A percentile compares a stretch with the other conserved stretches of the same genome.
phyloP scores from a whole-genome alignment of 2,888 invertebrate species.

The Drosophila rubida region DNA sequence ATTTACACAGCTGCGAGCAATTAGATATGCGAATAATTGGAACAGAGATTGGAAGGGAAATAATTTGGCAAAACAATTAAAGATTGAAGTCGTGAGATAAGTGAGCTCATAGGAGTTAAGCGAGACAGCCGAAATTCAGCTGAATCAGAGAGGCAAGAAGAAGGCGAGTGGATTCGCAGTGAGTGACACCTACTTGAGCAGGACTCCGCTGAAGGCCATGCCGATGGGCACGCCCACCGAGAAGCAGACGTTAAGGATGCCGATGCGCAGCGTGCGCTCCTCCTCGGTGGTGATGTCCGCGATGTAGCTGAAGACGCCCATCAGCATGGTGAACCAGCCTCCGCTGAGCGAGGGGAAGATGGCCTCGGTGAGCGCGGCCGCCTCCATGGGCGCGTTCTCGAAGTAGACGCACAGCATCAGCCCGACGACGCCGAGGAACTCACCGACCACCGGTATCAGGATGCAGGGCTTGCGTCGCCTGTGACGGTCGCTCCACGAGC shows the following conservation, averaged over 20 bases:
- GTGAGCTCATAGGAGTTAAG: too few species aligned
- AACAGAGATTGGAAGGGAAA: too few species aligned
- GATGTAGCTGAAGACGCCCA: conserved; percentile 95
- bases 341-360: conserved; percentile 92
- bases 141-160: too few species aligned
- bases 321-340: conserved; percentile 95
- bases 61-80: too few species aligned
- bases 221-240: conserved; percentile 95
- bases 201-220: conserved; percentile 93
- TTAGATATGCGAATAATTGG: too few species aligned
- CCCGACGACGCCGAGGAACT: conserved; percentile 91
- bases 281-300: conserved; percentile 94
- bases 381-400: conserved; percentile 92
- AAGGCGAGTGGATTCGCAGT: too few species aligned
- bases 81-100: too few species aligned
- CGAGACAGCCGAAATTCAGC: too few species aligned
- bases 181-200: conserved; percentile 87
- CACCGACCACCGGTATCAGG: conserved; percentile 92
- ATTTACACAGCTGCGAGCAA: too few species aligned
- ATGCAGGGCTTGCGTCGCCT: conserved; percentile 89
- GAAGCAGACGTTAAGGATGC: conserved; percentile 94
- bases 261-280: conserved; percentile 93
- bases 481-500: conserved; percentile 90
- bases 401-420: conserved; percentile 92
- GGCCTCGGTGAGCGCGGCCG: conserved; percentile 91